Conservation (phyloP, 2,888 invertebrate species). For the Ichneumon xanthorius region DNA sequence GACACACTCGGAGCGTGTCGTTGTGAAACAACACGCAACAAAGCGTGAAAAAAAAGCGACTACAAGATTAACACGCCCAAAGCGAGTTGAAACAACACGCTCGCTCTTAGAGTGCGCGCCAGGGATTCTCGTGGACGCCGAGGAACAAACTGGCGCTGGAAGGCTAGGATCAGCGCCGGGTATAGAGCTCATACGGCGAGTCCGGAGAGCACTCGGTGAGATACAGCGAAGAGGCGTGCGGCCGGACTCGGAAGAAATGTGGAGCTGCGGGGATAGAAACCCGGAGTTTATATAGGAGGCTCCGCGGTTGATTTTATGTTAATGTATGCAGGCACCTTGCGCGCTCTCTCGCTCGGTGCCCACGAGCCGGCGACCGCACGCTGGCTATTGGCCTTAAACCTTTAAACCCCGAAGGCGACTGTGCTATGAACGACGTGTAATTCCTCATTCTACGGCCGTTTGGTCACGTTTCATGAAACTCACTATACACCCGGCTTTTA, state of each 20-base stretch:
- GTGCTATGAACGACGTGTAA: conserved; percentile 55
- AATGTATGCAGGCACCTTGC: conserved; percentile 77
- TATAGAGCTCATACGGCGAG: neutral
- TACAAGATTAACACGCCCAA: no score
- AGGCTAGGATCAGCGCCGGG: neutral
- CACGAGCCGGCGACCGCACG: conserved; percentile 60
- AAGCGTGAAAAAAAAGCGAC: no score
- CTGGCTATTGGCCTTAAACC: conserved; percentile 74
- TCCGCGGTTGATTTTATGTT: conserved; percentile 72
- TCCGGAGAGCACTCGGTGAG: conserved; percentile 24
- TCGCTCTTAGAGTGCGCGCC: neutral
- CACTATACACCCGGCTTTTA: neutral
- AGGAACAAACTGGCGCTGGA: neutral
- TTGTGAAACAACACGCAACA: no score
- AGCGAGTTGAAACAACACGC: no score
- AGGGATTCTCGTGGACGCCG: neutral
- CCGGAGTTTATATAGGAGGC: conserved; percentile 27
- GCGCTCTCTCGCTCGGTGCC: conserved; percentile 48
- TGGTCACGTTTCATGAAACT: conserved; percentile 42
- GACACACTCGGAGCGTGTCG: no score
- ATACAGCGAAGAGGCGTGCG: conserved; percentile 38
- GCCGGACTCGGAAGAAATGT: conserved; percentile 53
- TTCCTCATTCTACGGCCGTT: conserved; percentile 54
- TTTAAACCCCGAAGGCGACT: conserved; percentile 71
- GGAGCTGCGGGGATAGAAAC: conserved; percentile 27